A percentile compares a stretch with the other conserved stretches of the same genome.
phyloP scores from a whole-genome alignment of 2,797 vertebrate genomes.

The Hypotaenidia philippensis region DNA sequence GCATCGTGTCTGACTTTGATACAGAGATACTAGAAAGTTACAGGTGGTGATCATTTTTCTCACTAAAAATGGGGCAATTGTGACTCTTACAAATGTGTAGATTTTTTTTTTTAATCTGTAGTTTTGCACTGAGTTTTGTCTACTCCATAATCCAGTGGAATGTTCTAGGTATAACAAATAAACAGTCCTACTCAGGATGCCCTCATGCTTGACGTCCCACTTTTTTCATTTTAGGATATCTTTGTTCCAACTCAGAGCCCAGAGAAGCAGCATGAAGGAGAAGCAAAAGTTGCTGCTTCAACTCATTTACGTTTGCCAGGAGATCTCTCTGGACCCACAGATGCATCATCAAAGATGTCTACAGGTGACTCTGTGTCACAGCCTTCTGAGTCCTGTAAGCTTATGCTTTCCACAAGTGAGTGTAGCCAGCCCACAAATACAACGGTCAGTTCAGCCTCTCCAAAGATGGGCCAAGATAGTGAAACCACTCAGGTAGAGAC shows the following conservation, averaged over 20 bases:
- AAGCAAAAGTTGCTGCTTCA: slow-evolving; percentile 53
- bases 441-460: slow-evolving; percentile 44
- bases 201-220: not conserved
- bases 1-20: not conserved
- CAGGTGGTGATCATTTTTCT: not conserved
- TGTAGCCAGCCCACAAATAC: slow-evolving; percentile 60
- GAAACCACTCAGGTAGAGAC: slow-evolving; percentile 86
- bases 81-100: not conserved
- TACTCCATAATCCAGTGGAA: not conserved
- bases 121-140: not conserved
- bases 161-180: not conserved
- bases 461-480: slow-evolving; percentile 77
- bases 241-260: slow-evolving; percentile 91
- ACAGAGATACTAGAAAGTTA: not conserved
- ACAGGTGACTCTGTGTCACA: slow-evolving; percentile 55
- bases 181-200: not conserved
- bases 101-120: not conserved
- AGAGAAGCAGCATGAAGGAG: slow-evolving; percentile 68
- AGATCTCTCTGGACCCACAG: slow-evolving; percentile 49
- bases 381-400: slow-evolving; percentile 75
- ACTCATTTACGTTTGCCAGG: slow-evolving; percentile 55
- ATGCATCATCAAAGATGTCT: slow-evolving; percentile 42
- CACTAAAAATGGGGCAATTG: not conserved
- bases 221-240: slow-evolving; percentile 84
- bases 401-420: slow-evolving; percentile 85